phyloP scores from a whole-genome alignment of 2,888 invertebrate species.

The Heliconius charithonia region DNA sequence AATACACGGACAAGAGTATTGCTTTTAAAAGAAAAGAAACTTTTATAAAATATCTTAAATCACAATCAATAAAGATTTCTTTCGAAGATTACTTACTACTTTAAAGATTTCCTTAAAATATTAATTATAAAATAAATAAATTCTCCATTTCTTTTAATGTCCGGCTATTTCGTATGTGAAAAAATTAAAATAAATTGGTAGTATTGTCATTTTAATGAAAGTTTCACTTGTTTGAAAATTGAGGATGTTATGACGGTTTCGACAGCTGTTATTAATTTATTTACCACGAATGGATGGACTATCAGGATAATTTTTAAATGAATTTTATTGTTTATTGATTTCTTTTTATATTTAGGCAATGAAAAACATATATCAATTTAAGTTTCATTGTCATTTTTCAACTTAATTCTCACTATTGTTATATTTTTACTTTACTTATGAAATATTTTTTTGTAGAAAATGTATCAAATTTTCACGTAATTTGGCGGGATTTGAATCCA shows the following conservation, averaged over 20 bases:
- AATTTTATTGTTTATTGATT: not conserved
- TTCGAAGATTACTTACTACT: too few relatives aligned
- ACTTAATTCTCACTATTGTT: too few relatives aligned
- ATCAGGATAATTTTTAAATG: too few relatives aligned
- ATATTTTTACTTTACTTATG: too few relatives aligned
- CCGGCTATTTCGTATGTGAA: not conserved
- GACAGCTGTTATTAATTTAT: conserved; percentile 12
- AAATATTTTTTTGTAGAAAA: too few relatives aligned
- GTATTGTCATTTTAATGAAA: not conserved
- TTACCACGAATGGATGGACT: too few relatives aligned
- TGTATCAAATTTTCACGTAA: too few relatives aligned
- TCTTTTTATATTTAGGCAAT: too few relatives aligned
- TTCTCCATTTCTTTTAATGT: too few relatives aligned
- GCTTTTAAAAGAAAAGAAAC: not conserved
- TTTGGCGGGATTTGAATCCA: too few relatives aligned
- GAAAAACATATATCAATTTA: too few relatives aligned
- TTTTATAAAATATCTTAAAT: not conserved
- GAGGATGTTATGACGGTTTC: not conserved
- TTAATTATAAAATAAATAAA: not conserved
- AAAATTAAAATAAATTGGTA: conserved; percentile 4
- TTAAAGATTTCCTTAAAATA: not conserved
- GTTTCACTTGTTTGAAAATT: not conserved
- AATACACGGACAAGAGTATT: not conserved
- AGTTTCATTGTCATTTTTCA: too few relatives aligned
- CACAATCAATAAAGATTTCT: not conserved